phyloP scores from a whole-genome alignment of 1,140 invertebrate species.

The Trinorchestia longiramus region DNA sequence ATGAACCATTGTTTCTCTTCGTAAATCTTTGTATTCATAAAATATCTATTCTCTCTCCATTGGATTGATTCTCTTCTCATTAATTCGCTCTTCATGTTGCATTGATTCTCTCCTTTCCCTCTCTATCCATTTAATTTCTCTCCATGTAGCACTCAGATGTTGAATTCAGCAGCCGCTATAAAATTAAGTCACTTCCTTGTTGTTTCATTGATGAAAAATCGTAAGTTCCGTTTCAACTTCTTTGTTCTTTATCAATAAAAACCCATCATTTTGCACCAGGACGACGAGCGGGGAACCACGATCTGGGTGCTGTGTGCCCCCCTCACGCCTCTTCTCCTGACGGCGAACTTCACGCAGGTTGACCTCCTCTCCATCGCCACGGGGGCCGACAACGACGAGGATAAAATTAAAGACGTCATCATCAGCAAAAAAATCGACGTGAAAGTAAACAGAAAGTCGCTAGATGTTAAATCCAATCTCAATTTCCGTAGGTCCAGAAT shows the following conservation, averaged over 20 bases:
- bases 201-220: no score
- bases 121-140: no score
- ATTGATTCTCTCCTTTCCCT: no score
- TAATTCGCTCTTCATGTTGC: no score
- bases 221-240: no score
- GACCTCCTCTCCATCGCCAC: constrained; percentile 54
- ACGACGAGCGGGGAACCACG: constrained; percentile 17
- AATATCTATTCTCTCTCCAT: neutral
- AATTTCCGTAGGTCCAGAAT: no score
- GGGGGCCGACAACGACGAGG: constrained; percentile 10
- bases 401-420: constrained; percentile 4
- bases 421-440: constrained; percentile 4
- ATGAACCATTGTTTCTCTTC: no score
- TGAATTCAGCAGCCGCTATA: no score
- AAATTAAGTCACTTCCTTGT: no score
- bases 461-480: neutral
- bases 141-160: no score
- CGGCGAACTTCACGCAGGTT: neutral
- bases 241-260: no score
- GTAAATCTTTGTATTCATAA: no score
- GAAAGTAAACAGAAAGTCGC: neutral
- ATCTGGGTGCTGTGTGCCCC: constrained; percentile 44
- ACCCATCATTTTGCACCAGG: neutral
- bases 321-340: constrained; percentile 25
- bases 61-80: neutral